Percentiles rank a stretch among this genome's conserved stretches.
phyloP scores from a whole-genome alignment of 1,140 invertebrate genomes.

The Stratiolaelaps scimitus region DNA sequence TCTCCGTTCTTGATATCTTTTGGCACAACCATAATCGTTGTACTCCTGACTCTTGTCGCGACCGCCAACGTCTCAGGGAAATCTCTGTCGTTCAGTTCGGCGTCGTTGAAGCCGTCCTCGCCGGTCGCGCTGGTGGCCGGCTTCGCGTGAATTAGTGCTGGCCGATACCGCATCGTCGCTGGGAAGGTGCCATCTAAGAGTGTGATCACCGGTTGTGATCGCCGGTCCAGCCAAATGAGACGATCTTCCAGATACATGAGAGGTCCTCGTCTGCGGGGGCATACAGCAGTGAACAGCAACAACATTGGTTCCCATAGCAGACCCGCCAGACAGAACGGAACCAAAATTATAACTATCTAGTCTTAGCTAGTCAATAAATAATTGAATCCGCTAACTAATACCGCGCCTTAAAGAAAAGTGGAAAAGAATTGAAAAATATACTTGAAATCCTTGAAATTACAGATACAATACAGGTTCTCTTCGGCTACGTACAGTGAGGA shows the following conservation, averaged over 20 bases:
- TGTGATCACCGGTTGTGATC: conserved; percentile 21
- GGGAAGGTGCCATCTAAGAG: background rate
- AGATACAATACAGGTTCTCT: too few species aligned
- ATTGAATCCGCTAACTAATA: too few species aligned
- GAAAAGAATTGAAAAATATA: too few species aligned
- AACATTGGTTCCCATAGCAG: background rate
- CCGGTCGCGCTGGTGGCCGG: too few species aligned
- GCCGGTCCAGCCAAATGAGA: conserved; percentile 18
- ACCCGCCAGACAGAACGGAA: background rate
- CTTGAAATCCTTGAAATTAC: too few species aligned
- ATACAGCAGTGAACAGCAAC: background rate
- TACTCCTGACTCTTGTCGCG: background rate
- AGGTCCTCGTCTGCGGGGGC: conserved; percentile 1
- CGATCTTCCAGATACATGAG: conserved; percentile 21
- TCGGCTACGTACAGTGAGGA: background rate
- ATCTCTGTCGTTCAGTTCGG: background rate
- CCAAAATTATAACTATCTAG: too few species aligned
- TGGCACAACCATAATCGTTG: background rate
- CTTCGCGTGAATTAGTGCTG: too few species aligned
- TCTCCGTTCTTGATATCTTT: background rate
- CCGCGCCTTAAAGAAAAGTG: too few species aligned
- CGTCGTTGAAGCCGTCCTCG: too few species aligned
- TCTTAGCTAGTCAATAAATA: too few species aligned
- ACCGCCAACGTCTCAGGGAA: conserved; percentile 17
- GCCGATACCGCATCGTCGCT: background rate